phyloP scores from a whole-genome alignment of 2,888 invertebrate species.

The Physocephala rufipes region DNA sequence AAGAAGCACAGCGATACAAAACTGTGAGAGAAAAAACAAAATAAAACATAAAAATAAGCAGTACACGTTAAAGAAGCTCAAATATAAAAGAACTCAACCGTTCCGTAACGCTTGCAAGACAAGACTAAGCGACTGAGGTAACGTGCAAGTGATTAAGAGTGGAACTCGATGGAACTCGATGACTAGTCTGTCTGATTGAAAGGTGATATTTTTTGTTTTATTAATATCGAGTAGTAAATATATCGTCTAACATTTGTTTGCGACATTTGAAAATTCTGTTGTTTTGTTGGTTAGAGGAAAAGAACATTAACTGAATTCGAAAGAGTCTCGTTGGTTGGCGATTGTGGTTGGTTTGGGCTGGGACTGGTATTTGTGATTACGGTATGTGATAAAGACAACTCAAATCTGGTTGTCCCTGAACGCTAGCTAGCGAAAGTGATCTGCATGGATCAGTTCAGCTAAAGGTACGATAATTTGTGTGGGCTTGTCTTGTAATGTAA shows the following conservation, averaged over 20 bases:
- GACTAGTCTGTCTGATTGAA: not conserved
- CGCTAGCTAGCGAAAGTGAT: conserved; percentile 41
- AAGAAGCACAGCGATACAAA: conserved; percentile 34
- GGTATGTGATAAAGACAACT: conserved; percentile 3
- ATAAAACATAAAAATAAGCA: not conserved
- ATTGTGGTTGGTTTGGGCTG: conserved; percentile 13
- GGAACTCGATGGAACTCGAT: conserved; percentile 27
- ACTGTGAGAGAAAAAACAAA: conserved; percentile 30
- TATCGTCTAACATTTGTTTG: not conserved
- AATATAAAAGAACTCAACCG: conserved; percentile 47
- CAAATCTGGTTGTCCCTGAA: conserved; percentile 39
- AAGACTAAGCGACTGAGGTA: conserved; percentile 51
- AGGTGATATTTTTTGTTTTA: conserved; percentile 11
- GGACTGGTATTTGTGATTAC: conserved; percentile 15
- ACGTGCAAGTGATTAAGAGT: conserved; percentile 29
- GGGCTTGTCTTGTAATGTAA: not conserved
- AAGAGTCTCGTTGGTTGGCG: conserved; percentile 2
- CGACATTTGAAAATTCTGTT: not conserved
- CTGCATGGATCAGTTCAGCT: conserved; percentile 20
- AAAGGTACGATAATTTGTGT: not conserved
- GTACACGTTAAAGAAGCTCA: not conserved
- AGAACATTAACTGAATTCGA: not conserved
- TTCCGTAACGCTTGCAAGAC: conserved; percentile 50
- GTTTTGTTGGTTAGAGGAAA: not conserved
- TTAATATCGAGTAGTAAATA: not conserved